Evolutionary conservation across 1,140 invertebrate genomes (phyloP), one percentile per base, ranked within the genome.

Genomic region (Zaprionus camerounensis): DNA sequence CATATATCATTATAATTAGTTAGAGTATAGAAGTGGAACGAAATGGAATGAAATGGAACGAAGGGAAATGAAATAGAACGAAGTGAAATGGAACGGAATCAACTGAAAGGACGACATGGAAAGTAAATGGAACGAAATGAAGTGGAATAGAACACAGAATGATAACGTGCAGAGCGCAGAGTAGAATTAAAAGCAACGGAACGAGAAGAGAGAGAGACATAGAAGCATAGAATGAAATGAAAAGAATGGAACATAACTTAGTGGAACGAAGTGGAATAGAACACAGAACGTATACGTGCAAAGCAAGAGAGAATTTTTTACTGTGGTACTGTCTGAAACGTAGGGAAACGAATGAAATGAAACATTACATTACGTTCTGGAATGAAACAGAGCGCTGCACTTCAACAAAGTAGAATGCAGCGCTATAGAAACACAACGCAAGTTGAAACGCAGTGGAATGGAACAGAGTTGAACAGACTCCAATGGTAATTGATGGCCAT

Each of bases 401-500:
- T 13, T 24, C n/a, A 49, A 20, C n/a, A 51, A 41, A 15, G 38
- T 24, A 49, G 7, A 49, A 22, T 44, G n/a, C 20, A 49, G 20
- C 20, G 20, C 46, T 12, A 12, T 5, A 20, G 46, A 6, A 24
- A 51, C 1, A 15, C 38, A n/a, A 24, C n/a, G 3, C 9, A 49
- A 3, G 0, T 3, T 51, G 46, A 5, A 51, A 51, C 46, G 20
- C 12, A 24, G 11, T 24, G 46, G 46, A 51, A 51, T 51, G 20
- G 20, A 24, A 51, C 46, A 51, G 46, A 51, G 46, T 51, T 44
- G 31, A 51, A 76, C 34, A 65, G 22, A 78, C 77, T 75, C 67
- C 59, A 61, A 80, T 80, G 80, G 55, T 77, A 80, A 86, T 86
- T 87, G 69, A 57, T 56, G 72, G 51, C 31, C 64, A 76, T 76